A percentile compares a stretch with the other conserved stretches of the same genome.
Evolutionary conservation across 2,888 invertebrate species (phyloP).

Genomic region (Patella ulyssiponensis): DNA sequence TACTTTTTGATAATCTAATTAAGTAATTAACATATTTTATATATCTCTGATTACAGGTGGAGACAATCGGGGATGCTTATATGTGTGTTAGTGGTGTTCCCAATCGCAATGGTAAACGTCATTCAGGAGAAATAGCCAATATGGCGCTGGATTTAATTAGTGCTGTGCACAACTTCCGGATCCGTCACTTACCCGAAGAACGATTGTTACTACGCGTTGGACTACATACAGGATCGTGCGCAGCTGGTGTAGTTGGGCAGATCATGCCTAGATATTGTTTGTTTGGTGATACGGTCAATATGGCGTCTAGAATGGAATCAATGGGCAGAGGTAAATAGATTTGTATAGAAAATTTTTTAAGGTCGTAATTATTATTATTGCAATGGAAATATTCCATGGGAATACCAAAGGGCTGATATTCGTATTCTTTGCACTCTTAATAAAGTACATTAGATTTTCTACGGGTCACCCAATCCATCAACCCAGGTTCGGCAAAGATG

Average conservation of each 20-base stretch:
- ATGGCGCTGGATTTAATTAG: slow-evolving; percentile 68
- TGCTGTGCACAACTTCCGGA: slow-evolving; percentile 62
- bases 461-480: no score
- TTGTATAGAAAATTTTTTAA: not conserved
- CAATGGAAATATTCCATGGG: no score
- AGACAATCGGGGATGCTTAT: slow-evolving; percentile 70
- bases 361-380: not conserved
- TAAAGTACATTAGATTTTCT: not conserved
- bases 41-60: slow-evolving; percentile 50
- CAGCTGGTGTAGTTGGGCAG: slow-evolving; percentile 66
- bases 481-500: no score
- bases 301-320: slow-evolving; percentile 66
- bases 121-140: slow-evolving; percentile 67
- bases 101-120: slow-evolving; percentile 59
- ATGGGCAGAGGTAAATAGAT: slow-evolving; percentile 57
- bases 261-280: slow-evolving; percentile 66
- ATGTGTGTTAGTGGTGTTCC: slow-evolving; percentile 69
- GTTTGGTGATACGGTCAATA: slow-evolving; percentile 66
- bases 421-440: not conserved
- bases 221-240: slow-evolving; percentile 67
- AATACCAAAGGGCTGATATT: not conserved
- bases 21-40: no score
- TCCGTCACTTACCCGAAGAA: slow-evolving; percentile 61
- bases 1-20: no score
- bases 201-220: slow-evolving; percentile 64